A percentile compares a stretch with the other conserved stretches of the same genome.
These are phyloP conservation scores for Chelonia mydas DNA, from an alignment of 2,797 vertebrate species.

Conservation along the genomic window DNA sequence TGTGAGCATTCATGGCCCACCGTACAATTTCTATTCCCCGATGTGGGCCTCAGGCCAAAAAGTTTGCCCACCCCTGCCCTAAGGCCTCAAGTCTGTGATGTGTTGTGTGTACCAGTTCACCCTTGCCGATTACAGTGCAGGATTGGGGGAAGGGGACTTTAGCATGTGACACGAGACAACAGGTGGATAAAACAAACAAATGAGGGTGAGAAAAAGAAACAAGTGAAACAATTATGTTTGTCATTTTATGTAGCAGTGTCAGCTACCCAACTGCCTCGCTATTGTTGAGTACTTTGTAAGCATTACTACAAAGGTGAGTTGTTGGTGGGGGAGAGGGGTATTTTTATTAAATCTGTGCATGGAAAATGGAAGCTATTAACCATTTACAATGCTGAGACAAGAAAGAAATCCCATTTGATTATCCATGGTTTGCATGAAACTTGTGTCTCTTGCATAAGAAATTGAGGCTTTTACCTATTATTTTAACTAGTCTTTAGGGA, in stretches of 20 bases:
- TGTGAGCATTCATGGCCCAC: too few species aligned
- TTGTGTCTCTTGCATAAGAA: constrained; percentile 11
- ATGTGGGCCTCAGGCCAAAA: too few species aligned
- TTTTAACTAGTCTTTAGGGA: constrained; percentile 30
- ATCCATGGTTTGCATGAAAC: constrained; percentile 10
- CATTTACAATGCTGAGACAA: background rate
- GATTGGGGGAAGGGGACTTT: background rate
- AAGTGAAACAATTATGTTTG: background rate
- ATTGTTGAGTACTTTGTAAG: background rate
- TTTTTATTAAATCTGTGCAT: background rate
- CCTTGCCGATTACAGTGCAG: background rate
- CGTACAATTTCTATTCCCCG: too few species aligned
- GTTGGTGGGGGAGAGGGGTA: background rate
- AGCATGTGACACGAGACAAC: background rate
- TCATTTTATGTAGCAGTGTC: background rate
- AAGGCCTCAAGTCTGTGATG: background rate
- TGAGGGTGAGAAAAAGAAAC: background rate
- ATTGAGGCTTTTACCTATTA: constrained; percentile 25
- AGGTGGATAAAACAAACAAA: background rate
- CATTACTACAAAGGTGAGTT: background rate
- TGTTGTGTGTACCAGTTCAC: accelerated
- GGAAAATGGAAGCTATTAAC: background rate
- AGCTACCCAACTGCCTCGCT: background rate
- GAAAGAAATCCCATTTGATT: constrained; percentile 11
- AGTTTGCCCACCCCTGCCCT: background rate